Evolutionary conservation across 2,888 invertebrate genomes (phyloP).

Genomic region (Stegophylla sp.): DNA sequence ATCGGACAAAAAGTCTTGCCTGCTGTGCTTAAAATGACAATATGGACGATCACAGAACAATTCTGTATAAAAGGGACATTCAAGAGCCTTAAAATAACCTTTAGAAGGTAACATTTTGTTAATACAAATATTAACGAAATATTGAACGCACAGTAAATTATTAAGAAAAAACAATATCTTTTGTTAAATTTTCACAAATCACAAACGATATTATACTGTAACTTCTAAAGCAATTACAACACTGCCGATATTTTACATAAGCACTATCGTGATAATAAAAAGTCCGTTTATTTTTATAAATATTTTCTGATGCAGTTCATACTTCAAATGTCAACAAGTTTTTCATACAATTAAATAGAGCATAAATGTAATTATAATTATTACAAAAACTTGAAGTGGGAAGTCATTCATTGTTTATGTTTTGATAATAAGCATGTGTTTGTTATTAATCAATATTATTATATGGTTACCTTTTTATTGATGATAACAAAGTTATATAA

Average conservation of each 20-base stretch:
- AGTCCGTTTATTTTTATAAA: no score
- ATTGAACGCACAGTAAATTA: neutral
- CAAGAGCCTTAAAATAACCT: constrained; percentile 84
- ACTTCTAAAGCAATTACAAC: no score
- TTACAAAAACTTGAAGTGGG: neutral
- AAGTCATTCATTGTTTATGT: neutral
- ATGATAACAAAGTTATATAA: no score
- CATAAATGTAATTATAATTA: neutral
- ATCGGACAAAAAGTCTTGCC: constrained; percentile 67
- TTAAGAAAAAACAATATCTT: neutral
- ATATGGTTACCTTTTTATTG: no score
- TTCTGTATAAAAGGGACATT: constrained; percentile 84
- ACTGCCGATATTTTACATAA: no score
- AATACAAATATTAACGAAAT: neutral
- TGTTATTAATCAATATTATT: neutral
- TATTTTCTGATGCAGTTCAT: no score
- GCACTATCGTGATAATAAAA: no score
- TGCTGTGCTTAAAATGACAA: constrained; percentile 89
- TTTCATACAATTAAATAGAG: neutral
- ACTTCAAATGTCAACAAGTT: no score
- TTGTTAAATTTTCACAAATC: neutral
- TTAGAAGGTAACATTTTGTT: constrained; percentile 83
- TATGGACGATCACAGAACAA: constrained; percentile 85
- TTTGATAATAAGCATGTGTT: constrained; percentile 10
- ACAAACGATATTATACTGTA: neutral